Base-by-base conservation (phyloP, 2,797 vertebrate genomes). In the Oreochromis grahami region DNA sequence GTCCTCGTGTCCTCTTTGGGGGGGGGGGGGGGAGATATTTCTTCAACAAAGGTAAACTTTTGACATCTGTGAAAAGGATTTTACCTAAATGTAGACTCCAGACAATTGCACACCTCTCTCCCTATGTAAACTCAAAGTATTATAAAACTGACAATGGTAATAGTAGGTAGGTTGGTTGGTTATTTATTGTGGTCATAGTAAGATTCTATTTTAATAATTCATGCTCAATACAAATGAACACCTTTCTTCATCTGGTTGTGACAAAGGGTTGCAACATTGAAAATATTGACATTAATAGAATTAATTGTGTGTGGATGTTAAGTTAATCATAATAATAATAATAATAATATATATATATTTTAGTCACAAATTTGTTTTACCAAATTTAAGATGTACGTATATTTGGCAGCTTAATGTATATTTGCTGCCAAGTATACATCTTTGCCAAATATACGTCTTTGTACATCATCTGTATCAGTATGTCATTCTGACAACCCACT, bases 191-290 rank as follows among this genome's bases (percentile, higher is more conserved):
- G 24, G 41, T 78, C 53, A 74, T 14, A 65, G 32, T 6, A 80
- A 41, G 8, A 65, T 14, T 8, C 78, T 52, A 32, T 84, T 26
- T 53, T 50, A 52, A 5, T n/a, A 78, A 38, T n/a, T 81, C 10
- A 41, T 34, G 19, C 8, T 15, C 7, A 24, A 29, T 19, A 63
- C 34, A 26, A 32, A 70, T 77, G 45, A 50, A 78, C 29, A 45
- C 74, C 34, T 86, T 58, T 82, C n/a, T 55, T 91, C 84, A 78
- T 85, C 84, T 79, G 79, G 87, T 79, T 83, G 65, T 88, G 78
- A 87, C 21, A 26, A 58, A 83, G 68, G 53, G 85, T 36, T 38
- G 76, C 15, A 79, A 55, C 19, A 65, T 84, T 83, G 29, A 80
- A 86, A 78, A 78, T 76, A 79, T 50, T 50, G 17, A 74, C 15